These are phyloP conservation scores for Laupala kohalensis DNA, from an alignment of 1,140 invertebrate species.

Conservation along the genomic window DNA sequence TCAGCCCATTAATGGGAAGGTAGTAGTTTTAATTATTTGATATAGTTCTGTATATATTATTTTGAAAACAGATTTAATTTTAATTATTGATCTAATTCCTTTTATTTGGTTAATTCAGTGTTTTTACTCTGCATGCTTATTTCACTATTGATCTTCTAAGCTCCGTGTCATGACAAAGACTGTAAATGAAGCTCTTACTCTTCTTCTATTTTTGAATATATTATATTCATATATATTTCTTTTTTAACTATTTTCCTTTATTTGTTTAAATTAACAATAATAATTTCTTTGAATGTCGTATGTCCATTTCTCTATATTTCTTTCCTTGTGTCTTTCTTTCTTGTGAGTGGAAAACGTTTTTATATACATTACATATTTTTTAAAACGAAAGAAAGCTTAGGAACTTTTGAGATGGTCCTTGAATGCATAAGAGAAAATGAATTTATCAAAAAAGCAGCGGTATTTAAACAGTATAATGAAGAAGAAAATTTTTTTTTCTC, in stretches of 20 bases:
- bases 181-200: conserved; percentile 13
- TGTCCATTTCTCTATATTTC: conserved; percentile 16
- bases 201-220: conserved; percentile 10
- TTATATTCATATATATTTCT: conserved; percentile 4
- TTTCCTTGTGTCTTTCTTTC: conserved; percentile 4
- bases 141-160: conserved; percentile 10
- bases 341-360: conserved; percentile 14
- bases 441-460: background rate
- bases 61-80: conserved; percentile 16
- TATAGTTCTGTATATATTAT: conserved; percentile 12
- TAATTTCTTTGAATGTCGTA: conserved; percentile 18
- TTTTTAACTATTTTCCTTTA: conserved; percentile 17
- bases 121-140: conserved; percentile 14
- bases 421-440: conserved; percentile 26
- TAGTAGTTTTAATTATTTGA: conserved; percentile 14
- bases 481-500: background rate
- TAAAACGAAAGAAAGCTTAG: conserved; percentile 36
- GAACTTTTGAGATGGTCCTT: conserved; percentile 98
- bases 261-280: conserved; percentile 28
- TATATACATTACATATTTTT: background rate
- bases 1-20: conserved; percentile 3
- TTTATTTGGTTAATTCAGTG: conserved; percentile 10
- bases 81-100: conserved; percentile 16
- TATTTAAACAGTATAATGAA: background rate
- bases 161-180: conserved; percentile 11